Conservation (phyloP, 2,113 vertebrate genomes). For the Orycteropus afer region DNA sequence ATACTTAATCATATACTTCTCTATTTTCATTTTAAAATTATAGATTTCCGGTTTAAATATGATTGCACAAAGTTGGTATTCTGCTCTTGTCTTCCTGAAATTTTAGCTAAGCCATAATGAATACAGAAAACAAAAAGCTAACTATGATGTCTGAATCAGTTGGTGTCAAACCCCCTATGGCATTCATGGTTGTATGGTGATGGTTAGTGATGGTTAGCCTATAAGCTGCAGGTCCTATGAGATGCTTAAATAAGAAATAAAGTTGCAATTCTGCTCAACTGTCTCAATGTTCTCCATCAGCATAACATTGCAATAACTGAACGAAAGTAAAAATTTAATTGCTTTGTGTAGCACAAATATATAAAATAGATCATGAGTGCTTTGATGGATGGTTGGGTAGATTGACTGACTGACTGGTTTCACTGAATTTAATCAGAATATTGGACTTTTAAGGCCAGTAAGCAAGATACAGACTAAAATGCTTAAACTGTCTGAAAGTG, state of each 20-base stretch:
- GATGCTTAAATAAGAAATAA: background rate
- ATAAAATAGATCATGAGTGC: background rate
- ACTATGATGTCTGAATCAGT: background rate
- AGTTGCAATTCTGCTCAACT: background rate
- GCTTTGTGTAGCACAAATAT: background rate
- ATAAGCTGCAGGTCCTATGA: background rate
- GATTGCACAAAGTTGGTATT: background rate
- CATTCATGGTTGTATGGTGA: background rate
- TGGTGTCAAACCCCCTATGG: background rate
- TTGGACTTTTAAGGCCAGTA: background rate
- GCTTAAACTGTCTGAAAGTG: background rate
- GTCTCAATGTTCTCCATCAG: background rate
- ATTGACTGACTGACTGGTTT: background rate
- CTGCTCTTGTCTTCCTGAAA: background rate
- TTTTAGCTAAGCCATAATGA: background rate
- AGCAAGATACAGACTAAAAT: background rate
- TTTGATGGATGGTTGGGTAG: background rate
- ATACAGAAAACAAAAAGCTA: background rate
- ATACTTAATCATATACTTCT: background rate
- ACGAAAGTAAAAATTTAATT: slow-evolving; percentile 10
- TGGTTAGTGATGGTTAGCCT: background rate
- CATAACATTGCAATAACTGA: background rate
- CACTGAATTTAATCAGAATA: background rate
- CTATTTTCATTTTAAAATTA: background rate
- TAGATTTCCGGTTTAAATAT: background rate